These are phyloP conservation scores for Xenus cinereus DNA, from an alignment of 2,113 vertebrate genomes.

Conservation along the genomic window DNA sequence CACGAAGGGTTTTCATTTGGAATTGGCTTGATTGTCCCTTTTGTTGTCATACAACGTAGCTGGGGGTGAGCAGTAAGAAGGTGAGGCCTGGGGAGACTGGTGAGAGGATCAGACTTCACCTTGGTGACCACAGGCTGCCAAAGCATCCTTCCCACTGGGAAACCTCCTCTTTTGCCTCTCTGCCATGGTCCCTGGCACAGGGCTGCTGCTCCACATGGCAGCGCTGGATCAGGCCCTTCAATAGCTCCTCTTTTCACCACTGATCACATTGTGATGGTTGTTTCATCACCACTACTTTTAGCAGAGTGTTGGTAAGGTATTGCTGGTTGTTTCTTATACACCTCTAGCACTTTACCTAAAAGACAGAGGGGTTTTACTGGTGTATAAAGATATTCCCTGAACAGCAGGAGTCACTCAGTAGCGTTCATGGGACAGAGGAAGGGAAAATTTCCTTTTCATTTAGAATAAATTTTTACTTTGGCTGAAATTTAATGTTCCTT, in stretches of 20 bases:
- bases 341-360: neutral
- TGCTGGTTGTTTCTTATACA: neutral
- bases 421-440: neutral
- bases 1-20: neutral
- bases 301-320: neutral
- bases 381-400: neutral
- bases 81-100: neutral
- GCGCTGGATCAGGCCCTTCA: neutral
- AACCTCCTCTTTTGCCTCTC: neutral
- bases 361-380: neutral
- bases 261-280: fast-evolving
- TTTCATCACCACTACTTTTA: neutral
- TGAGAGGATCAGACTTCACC: neutral
- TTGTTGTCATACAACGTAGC: fast-evolving
- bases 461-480: neutral
- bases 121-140: neutral
- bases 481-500: neutral
- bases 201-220: neutral
- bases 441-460: neutral
- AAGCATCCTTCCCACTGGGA: fast-evolving
- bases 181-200: neutral
- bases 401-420: neutral
- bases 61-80: neutral
- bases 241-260: neutral
- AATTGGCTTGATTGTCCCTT: neutral